Percentiles rank a stretch among this genome's conserved stretches.
Conservation (phyloP, 2,888 invertebrate genomes). For the Drosophila setosimentum region DNA sequence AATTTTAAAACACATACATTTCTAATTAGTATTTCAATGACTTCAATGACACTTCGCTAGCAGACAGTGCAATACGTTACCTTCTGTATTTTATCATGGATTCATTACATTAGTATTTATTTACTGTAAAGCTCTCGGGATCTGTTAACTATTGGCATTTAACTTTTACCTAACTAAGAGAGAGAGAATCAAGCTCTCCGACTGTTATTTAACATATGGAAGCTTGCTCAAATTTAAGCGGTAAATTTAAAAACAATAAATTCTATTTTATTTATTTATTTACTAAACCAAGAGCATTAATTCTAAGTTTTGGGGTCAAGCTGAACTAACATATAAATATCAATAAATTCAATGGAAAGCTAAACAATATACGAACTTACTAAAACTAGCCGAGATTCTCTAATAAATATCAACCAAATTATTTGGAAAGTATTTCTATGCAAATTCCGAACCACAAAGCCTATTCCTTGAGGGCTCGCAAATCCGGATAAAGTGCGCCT, state of each 20-base stretch:
- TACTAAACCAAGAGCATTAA: background rate
- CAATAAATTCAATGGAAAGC: conserved; percentile 14
- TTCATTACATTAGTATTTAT: background rate
- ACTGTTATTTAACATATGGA: background rate
- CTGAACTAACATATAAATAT: conserved; percentile 20
- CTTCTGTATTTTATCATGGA: background rate
- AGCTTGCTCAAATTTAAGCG: background rate
- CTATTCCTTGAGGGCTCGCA: conserved; percentile 74
- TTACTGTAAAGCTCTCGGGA: conserved; percentile 19
- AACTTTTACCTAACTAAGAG: conserved; percentile 6
- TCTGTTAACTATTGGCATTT: conserved; percentile 12
- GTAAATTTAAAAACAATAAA: background rate
- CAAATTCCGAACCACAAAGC: background rate
- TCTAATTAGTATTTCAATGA: background rate
- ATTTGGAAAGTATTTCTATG: conserved; percentile 1
- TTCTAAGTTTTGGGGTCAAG: background rate
- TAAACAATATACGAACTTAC: conserved; percentile 8
- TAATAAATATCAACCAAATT: conserved; percentile 19
- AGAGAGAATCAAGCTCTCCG: background rate
- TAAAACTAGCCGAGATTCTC: conserved; percentile 18
- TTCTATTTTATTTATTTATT: background rate
- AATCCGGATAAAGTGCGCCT: conserved; percentile 82
- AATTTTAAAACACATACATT: background rate
- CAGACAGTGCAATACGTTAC: background rate
- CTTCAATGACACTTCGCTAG: too few relatives aligned